These are phyloP conservation scores for Philotrypesis tridentata DNA, from an alignment of 1,140 invertebrate genomes.

Conservation along the genomic window DNA sequence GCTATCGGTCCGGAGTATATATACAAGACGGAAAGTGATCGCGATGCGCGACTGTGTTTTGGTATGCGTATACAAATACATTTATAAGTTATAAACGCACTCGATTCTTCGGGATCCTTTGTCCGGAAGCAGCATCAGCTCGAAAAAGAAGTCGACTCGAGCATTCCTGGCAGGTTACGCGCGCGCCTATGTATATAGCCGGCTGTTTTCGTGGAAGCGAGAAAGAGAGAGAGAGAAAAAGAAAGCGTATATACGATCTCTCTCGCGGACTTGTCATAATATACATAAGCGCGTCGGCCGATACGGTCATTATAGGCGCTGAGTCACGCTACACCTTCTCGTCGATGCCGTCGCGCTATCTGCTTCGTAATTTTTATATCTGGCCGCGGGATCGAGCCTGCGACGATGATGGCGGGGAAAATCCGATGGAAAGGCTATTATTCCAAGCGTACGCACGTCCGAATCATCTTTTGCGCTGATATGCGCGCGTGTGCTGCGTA, in stretches of 20 bases:
- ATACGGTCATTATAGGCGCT: neutral
- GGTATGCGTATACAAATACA: no score
- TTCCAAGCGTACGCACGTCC: no score
- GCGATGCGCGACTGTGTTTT: no score
- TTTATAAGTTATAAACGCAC: neutral
- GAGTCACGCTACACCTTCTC: neutral
- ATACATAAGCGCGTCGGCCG: no score
- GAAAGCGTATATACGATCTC: neutral
- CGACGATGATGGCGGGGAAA: no score
- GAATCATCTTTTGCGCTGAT: no score
- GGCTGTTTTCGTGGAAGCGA: neutral
- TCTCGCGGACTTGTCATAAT: neutral
- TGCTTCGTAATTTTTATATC: neutral
- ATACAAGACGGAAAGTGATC: no score
- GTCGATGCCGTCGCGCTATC: neutral
- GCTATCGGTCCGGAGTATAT: no score
- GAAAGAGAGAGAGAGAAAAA: neutral
- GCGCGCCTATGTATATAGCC: neutral
- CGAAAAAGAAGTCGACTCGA: neutral
- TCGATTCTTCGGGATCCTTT: neutral
- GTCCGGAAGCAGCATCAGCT: neutral
- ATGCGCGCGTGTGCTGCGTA: no score
- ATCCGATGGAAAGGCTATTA: no score
- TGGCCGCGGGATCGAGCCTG: no score
- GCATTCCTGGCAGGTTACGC: neutral